Evolutionary conservation across 1,140 invertebrate species (phyloP).

Genomic region (Cheumatopsyche charites): DNA sequence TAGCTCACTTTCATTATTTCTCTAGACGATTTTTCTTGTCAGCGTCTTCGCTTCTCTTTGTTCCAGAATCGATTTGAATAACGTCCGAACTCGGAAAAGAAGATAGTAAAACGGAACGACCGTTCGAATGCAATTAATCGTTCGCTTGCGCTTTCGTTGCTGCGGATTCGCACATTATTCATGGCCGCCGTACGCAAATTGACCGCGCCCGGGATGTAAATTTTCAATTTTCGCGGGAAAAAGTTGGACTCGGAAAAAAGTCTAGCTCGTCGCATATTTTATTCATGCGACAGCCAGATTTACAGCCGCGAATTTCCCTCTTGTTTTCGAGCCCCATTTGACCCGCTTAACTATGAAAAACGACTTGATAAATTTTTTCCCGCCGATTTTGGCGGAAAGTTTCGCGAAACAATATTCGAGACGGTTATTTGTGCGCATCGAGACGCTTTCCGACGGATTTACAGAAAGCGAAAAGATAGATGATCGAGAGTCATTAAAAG

Average conservation of each 20-base stretch:
- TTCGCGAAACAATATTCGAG: background rate
- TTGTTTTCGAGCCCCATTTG: slow-evolving; percentile 13
- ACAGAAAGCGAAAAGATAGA: too few relatives aligned
- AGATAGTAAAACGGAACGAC: background rate
- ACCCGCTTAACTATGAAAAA: slow-evolving; percentile 44
- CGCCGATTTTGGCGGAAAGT: background rate
- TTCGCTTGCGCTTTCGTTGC: too few relatives aligned
- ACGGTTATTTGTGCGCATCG: background rate
- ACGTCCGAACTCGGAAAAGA: background rate
- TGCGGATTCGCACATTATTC: too few relatives aligned
- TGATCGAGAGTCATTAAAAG: slow-evolving; percentile 45
- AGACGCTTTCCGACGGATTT: background rate
- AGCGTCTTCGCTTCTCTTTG: slow-evolving; percentile 14
- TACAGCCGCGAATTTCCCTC: slow-evolving; percentile 40
- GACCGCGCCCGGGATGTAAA: background rate
- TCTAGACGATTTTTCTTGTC: slow-evolving; percentile 18
- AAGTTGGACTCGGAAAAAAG: background rate
- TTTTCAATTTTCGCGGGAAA: slow-evolving; percentile 7
- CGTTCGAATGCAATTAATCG: too few relatives aligned
- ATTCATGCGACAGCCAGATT: slow-evolving; percentile 46
- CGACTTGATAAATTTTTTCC: slow-evolving; percentile 38
- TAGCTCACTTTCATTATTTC: slow-evolving; percentile 20
- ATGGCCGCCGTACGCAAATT: too few relatives aligned
- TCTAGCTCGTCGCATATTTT: slow-evolving; percentile 38
- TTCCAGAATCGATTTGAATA: slow-evolving; percentile 24